Conservation (phyloP, 2,797 vertebrate species). For the Vipera ursinii region DNA sequence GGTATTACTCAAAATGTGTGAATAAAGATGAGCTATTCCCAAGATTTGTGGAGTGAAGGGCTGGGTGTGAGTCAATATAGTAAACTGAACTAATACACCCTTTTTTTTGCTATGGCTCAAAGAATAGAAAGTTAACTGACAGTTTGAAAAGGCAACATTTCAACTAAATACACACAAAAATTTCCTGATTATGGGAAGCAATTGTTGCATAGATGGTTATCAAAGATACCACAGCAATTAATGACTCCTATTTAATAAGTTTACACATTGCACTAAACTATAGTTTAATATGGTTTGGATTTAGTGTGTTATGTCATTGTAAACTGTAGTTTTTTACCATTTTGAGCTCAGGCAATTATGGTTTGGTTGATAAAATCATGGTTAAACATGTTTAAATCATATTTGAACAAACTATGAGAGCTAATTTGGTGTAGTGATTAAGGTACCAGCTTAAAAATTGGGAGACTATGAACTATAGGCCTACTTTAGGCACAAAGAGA, state of each 20-base stretch:
- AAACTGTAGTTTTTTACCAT: neutral
- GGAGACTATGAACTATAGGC: neutral
- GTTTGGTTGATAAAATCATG: neutral
- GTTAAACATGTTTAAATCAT: neutral
- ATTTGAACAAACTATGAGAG: neutral
- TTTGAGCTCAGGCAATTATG: neutral
- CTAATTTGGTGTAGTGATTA: neutral
- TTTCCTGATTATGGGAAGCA: neutral
- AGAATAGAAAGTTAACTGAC: neutral
- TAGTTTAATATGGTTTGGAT: neutral
- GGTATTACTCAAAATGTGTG: neutral
- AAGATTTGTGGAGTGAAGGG: neutral
- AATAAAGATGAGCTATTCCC: neutral
- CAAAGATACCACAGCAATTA: neutral
- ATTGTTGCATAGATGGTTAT: neutral
- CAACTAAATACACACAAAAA: neutral
- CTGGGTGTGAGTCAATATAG: neutral
- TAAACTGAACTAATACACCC: neutral
- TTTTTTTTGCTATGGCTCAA: neutral
- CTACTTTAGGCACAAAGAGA: neutral
- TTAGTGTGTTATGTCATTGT: neutral
- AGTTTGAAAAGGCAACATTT: neutral
- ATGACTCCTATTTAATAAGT: neutral
- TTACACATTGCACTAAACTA: neutral
- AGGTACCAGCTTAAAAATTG: neutral